Base-by-base conservation (phyloP, 2,113 vertebrate genomes). In the Vidua macroura region DNA sequence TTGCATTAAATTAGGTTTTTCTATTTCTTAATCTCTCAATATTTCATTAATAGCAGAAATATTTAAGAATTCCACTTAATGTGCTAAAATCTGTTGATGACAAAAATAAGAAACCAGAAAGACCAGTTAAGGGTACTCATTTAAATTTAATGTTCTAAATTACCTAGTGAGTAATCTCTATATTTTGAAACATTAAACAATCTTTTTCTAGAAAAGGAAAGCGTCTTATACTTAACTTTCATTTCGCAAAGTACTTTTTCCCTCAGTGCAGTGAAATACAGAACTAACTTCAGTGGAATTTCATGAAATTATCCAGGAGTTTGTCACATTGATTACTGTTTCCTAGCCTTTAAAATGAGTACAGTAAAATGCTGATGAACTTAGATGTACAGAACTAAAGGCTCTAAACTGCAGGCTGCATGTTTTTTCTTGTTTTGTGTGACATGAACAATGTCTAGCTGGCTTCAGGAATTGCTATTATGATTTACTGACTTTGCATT, bases 291-390 rank as follows among this genome's bases (percentile, higher is more conserved):
- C 67, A 85, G 55, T 56, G 85, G 59, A 92, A 85, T 84, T 56
- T 91, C 9, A 44, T 89, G 2, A 94, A 82, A 33, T 92, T 90
- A 70, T 66, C 33, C 25, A 55, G 68, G 83, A 90, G 15, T 88
- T 93, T 86, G 27, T 90, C 25, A 46, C 41, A 53, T 70, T 66
- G 59, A 55, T 84, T 87, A 7, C 62, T 53, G 10, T 59, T 91
- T 83, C 51, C 80, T 51, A 88, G n/a, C n/a, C 73, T 86, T 68
- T 86, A 91, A 70, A 90, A 83, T 91, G 43, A 84, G 68, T 58
- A 67, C 17, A 85, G 58, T 53, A 79, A 96, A 96, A 55, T 41
- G 25, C 44, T 56, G 62, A 73, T 3, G 15, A 76, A 44, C 82
- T 83, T 79, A 83, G 11, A 85, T n/a, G 56, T 39, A 37, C 11